These are phyloP conservation scores for Rhizoglyphus robini DNA, from an alignment of 1,140 invertebrate species.

Conservation along the genomic window DNA sequence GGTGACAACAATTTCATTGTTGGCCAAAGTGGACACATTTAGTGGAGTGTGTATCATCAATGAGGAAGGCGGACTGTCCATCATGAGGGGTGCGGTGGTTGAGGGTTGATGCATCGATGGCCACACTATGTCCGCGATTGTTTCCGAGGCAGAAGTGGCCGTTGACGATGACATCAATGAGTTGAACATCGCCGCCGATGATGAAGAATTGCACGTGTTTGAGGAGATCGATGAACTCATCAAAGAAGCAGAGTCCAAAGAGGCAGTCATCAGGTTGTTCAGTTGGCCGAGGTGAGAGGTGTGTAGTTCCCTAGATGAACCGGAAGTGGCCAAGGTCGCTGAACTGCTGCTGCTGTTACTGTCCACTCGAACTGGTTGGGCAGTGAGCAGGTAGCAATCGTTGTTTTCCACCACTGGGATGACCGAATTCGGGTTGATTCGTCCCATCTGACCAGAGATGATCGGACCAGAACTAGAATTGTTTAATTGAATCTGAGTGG, in stretches of 20 bases:
- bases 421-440: not conserved
- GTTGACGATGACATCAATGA: not conserved
- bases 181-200: not conserved
- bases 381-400: slow-evolving; percentile 8
- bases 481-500: not conserved
- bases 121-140: slow-evolving; percentile 9
- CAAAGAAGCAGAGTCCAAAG: not conserved
- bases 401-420: not conserved
- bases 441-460: not conserved
- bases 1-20: slow-evolving; percentile 1
- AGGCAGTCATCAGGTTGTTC: not conserved
- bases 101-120: slow-evolving; percentile 10
- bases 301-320: not conserved
- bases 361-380: slow-evolving; percentile 13
- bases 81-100: not conserved
- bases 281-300: not conserved
- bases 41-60: not conserved
- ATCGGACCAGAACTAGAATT: not conserved
- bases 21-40: not conserved
- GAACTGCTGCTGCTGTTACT: not conserved
- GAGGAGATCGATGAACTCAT: not conserved
- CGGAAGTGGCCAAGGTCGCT: not conserved
- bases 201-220: not conserved
- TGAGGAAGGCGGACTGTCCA: not conserved
- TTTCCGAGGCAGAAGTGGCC: not conserved